Conservation (phyloP, 1,140 invertebrate genomes). For the Drosophila ambigua region DNA sequence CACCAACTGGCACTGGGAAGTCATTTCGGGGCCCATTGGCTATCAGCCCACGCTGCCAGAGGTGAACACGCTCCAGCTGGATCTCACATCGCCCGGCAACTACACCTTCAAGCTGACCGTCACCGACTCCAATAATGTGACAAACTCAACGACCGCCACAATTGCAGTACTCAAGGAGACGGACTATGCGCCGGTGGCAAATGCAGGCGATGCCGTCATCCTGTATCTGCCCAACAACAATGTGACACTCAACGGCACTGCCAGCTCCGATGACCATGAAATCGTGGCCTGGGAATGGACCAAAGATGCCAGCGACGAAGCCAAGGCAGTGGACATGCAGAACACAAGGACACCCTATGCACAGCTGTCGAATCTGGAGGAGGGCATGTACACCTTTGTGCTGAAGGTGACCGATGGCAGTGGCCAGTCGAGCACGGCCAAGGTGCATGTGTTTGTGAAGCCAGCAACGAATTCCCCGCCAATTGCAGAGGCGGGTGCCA, state of each 20-base stretch:
- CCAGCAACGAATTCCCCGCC: slow-evolving; percentile 93
- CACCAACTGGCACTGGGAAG: slow-evolving; percentile 95
- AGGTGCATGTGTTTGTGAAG: slow-evolving; percentile 96
- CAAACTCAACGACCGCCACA: slow-evolving; percentile 94
- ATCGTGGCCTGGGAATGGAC: slow-evolving; percentile 98
- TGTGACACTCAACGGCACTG: slow-evolving; percentile 94
- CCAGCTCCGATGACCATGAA: slow-evolving; percentile 96
- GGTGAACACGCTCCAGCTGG: slow-evolving; percentile 92
- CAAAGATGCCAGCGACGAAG: slow-evolving; percentile 91
- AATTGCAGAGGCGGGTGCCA: slow-evolving; percentile 87
- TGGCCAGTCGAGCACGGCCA: slow-evolving; percentile 92
- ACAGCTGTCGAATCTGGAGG: slow-evolving; percentile 93
- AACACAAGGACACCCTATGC: slow-evolving; percentile 94
- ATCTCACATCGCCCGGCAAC: slow-evolving; percentile 93
- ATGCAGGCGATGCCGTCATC: slow-evolving; percentile 95
- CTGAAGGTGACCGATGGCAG: slow-evolving; percentile 96
- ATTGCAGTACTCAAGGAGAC: slow-evolving; percentile 95
- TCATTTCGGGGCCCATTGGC: slow-evolving; percentile 92
- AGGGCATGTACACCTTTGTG: slow-evolving; percentile 97
- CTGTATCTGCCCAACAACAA: slow-evolving; percentile 96
- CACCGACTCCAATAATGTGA: slow-evolving; percentile 94
- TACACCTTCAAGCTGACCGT: slow-evolving; percentile 97
- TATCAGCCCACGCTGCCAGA: slow-evolving; percentile 92
- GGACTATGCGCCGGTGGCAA: slow-evolving; percentile 97
- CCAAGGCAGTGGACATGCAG: slow-evolving; percentile 96